These are phyloP conservation scores for Bryconaethiops microstoma DNA, from an alignment of 2,797 vertebrate species.

Conservation along the genomic window DNA sequence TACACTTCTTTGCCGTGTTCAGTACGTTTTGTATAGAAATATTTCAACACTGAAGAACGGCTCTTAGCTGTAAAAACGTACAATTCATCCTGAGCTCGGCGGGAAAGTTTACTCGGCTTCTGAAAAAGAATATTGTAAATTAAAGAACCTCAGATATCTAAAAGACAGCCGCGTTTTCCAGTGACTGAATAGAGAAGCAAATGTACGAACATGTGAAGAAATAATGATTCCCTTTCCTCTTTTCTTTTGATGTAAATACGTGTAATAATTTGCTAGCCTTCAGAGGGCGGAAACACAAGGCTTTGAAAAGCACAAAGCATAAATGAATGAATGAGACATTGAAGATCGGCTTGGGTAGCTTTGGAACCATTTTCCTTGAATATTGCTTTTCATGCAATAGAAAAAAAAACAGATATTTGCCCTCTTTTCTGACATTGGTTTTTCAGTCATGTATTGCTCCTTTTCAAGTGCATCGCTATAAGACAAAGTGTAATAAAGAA, in stretches of 20 bases:
- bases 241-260: slow-evolving; percentile 71
- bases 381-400: slow-evolving; percentile 31
- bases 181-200: slow-evolving; percentile 1
- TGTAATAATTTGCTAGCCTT: slow-evolving; percentile 45
- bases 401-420: slow-evolving; percentile 9
- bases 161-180: slow-evolving; percentile 45
- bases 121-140: slow-evolving; percentile 5
- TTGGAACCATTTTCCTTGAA: slow-evolving; percentile 19
- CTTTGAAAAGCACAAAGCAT: slow-evolving; percentile 22
- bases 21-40: neutral
- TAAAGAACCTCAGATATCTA: slow-evolving; percentile 55
- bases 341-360: slow-evolving; percentile 18
- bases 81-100: neutral
- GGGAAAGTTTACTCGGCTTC: neutral
- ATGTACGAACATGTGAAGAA: neutral
- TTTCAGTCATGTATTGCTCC: slow-evolving; percentile 15
- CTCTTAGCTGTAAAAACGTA: neutral
- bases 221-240: slow-evolving; percentile 34
- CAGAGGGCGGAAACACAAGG: slow-evolving; percentile 18
- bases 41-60: neutral
- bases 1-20: neutral
- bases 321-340: slow-evolving; percentile 22
- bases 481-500: slow-evolving; percentile 66
- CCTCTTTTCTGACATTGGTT: slow-evolving; percentile 14
- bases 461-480: slow-evolving; percentile 67